Base-by-base conservation (phyloP, 2,113 vertebrate species). In the Aix galericulata region DNA sequence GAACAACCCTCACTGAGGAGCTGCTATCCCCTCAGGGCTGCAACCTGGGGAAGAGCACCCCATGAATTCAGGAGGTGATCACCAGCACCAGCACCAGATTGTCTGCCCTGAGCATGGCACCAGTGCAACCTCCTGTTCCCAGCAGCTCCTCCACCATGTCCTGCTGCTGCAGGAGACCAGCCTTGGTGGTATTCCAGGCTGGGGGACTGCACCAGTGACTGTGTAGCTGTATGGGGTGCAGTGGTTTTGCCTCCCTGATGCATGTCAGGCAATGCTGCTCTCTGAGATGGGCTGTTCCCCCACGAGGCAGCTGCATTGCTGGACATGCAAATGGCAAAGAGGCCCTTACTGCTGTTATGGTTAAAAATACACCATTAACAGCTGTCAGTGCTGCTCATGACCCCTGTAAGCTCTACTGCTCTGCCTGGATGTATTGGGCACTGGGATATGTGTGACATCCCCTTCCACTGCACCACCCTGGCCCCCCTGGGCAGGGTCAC, bases 131-230 rank as follows among this genome's bases (percentile, higher is more conserved):
- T n/a, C 55, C 38, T 23, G 55, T n/a, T 86, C 9, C 63, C 53
- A 1, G 6, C 67, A 48, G 50, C 9, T 32, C 36, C 44, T 55
- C 3, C 0, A 3, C 14, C 0, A 2, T 4, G 23, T 34, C n/a
- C 11, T 26, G 36, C 75, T 79, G 15, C 32, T 13, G 27, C 60
- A 21, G 2, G 8, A 26, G 13, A 48, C 42, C 50, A 64, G 18
- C n/a, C 1, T 1, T 9, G 44, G 4, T 11, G 46, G 58, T 59
- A 9, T 52, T 50, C 42, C 36, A 31, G 66, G 6, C n/a, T 34
- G 40, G 32, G 44, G 23, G 29, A 34, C 7, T 8, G 22, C 66
- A 40, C 23, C 66, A n/a, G 40, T 12, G 58, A 44, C 27, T 32
- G 44, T 63, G 50, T 82, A 17, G 56, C 82, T 55, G 31, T 6